A percentile compares a stretch with the other conserved stretches of the same genome.
phyloP scores from a whole-genome alignment of 1,140 invertebrate species.

The Hypothenemus hampei region DNA sequence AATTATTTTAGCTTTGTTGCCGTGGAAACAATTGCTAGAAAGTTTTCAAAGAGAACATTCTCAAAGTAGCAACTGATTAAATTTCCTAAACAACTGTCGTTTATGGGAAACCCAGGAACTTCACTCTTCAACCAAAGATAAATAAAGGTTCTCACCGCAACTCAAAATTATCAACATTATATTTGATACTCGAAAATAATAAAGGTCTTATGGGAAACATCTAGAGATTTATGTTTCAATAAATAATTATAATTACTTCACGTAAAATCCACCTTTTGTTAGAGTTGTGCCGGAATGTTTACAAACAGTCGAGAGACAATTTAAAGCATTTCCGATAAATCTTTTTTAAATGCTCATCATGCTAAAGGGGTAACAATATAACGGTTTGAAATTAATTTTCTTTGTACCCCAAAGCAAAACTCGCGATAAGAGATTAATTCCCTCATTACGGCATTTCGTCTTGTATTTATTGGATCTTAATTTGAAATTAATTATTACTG shows the following conservation, averaged over 20 bases:
- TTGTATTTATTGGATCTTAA: constrained; percentile 10
- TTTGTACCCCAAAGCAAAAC: constrained; percentile 2
- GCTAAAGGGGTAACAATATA: background rate
- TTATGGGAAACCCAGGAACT: constrained; percentile 2
- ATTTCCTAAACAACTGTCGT: constrained; percentile 10
- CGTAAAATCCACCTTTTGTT: background rate
- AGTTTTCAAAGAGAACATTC: constrained; percentile 12
- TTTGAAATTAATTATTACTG: constrained; percentile 10
- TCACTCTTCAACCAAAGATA: constrained; percentile 5
- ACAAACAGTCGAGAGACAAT: background rate
- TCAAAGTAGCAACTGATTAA: constrained; percentile 8
- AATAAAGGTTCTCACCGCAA: constrained; percentile 2
- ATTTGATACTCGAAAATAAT: constrained; percentile 3
- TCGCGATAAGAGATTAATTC: constrained; percentile 9
- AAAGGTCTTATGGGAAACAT: background rate
- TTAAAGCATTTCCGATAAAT: background rate
- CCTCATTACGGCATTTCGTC: constrained; percentile 2
- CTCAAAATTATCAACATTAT: constrained; percentile 10
- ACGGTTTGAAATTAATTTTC: constrained; percentile 1
- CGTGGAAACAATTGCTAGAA: background rate
- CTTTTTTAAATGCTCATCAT: background rate
- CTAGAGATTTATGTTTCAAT: constrained; percentile 2
- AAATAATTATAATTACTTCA: background rate
- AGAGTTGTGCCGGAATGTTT: background rate
- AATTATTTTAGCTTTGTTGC: constrained; percentile 4